Evolutionary conservation across 2,113 vertebrate species (phyloP), one percentile per base, ranked within the genome.

Genomic region (Cebus imitator): DNA sequence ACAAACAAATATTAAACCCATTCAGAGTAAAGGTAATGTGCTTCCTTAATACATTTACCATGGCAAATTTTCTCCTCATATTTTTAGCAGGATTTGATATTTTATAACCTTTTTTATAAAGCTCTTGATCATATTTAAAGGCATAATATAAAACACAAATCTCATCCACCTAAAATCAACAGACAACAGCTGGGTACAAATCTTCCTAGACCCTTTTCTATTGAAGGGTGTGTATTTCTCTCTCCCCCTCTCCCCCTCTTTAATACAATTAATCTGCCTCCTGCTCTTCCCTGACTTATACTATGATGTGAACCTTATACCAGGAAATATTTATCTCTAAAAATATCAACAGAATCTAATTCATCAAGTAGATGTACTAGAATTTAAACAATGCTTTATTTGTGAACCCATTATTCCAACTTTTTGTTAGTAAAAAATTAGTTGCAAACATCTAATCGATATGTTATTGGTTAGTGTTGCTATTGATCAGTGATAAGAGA

Each of bases 191-290:
- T 55, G 25, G 13, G 18, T 43, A 2, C 2, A 66, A 81, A 55
- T 82, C 14, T 68, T 64, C 30, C 23, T n/a, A 80, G 61, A 68
- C 35, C 27, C 13, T 35, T 68, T 64, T 91, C 32, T 78, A 66
- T 17, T 58, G 20, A 75, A 87, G 8, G 1, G 0, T 50, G 3
- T 61, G 2, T 79, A 48, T 94, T 18, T 91, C 43, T 55, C 30
- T 68, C 10, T 50, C 25, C 58, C 21, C 3, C 13, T 50, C 48
- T 50, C 50, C 14, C 50, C 14, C 50, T 52, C 43, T 45, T 86
- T 66, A 89, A 89, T 81, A 18, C 92, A 96, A 68, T 79, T 92
- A 66, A 55, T 52, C 12, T 93, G n/a, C 25, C 16, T 91, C n/a
- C 16, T 96, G 20, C 9, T 61, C 37, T 58, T 25, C 8, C 4